Evolutionary conservation across 2,888 invertebrate species (phyloP), one percentile per base, ranked within the genome.

Genomic region (Spilosoma lubricipeda): DNA sequence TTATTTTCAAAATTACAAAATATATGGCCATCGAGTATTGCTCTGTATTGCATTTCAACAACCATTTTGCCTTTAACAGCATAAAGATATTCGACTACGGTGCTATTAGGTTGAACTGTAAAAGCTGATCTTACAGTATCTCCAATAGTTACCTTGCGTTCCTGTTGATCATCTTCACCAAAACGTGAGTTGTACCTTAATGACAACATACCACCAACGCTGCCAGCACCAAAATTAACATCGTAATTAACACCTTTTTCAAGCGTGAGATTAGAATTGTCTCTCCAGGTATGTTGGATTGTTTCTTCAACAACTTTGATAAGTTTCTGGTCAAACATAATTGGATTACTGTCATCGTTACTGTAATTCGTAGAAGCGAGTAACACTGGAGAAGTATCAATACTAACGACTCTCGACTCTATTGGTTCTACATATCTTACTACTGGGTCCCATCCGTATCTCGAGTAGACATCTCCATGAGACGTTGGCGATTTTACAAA

Each of bases 1-100:
- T 15, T 48, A 20, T 27, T 42, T 20, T 67, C 45, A 20, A 45
- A 67, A 45, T 67, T 48, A 27, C 67, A 67, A 48, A 67, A 67
- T 4, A 67, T 30, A 9, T 67, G 0, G 3, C 30, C 30, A 2
- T 48, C 3, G 1, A 56, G 2, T n/a, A 0, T n/a, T 3, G 27
- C n/a, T 1, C 8, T 1, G 2, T 69, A 69, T 11, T n/a, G 5
- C 1, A 69, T 52, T 69, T 69, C 36, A 56, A 69, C 13, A 0
- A 36, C 9, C 23, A 69, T 36, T 56, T 23, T 15, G 13, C 56
- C 69, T 8, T 30, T 33, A n/a, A 36, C 39, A 23, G 36, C 69
- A 3, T 27, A 56, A n/a, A 69, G 56, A 4, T 15, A n/a, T n/a
- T 52, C 69, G 18, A 8, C 1, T 3, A 69, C 1, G 1, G n/a